Evolutionary conservation across 2,113 vertebrate species (phyloP), one percentile per base, ranked within the genome.

Genomic region (Lophura nycthemera): DNA sequence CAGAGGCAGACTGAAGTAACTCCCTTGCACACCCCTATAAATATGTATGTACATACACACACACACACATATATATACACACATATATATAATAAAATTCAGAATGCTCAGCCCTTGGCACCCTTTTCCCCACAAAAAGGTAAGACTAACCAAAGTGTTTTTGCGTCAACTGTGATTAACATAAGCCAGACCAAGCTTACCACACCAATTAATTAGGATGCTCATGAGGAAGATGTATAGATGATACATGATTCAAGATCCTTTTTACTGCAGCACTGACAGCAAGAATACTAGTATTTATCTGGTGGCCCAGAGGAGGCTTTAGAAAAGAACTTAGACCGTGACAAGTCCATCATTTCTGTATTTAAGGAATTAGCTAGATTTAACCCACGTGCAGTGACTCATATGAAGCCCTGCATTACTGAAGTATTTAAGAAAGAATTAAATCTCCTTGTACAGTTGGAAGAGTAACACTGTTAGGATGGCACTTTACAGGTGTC

Each of bases 11-110:
- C 21, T 82, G 29, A 88, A 75, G 15, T 18, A 61, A 38, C 6
- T 10, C 14, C 2, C 15, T 38, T n/a, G 67, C 12, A 18, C 2
- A 6, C 8, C 32, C 13, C 25, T 69, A 8, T 60, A 0, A 4
- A 2, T 16, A 29, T 38, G 38, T 38, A 38, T 38, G 38, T 29
- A 19, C 12, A 50, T 52, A 27, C 36, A 36, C 36, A 36, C 36
- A 36, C 36, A 36, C 7, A 36, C 7, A 36, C 36, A 36, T 7
- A 36, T 36, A 36, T 36, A 36, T 7, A 36, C 7, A 36, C 36
- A 36, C 36, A 36, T 36, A 36, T 36, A 36, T 7, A 36, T 36
- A 36, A 27, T 25, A 4, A 3, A 11, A 19, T 13, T 32, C 32
- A 74, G 21, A 42, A 54, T 67, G 29, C 27, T 56, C 0, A 0